These are phyloP conservation scores for Procambarus clarkii DNA, from an alignment of 1,140 invertebrate genomes.

Conservation along the genomic window DNA sequence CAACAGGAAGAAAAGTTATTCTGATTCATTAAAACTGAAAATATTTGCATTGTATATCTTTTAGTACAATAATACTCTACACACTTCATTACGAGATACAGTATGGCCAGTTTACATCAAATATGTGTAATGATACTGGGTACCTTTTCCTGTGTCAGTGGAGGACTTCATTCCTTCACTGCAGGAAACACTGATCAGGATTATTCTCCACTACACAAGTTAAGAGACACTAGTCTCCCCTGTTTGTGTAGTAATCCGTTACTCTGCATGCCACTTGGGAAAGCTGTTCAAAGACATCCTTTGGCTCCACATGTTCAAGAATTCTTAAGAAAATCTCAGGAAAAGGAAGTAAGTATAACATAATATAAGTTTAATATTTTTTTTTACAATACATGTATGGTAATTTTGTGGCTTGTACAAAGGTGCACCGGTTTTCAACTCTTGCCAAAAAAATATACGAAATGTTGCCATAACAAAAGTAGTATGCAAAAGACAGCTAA, in stretches of 20 bases:
- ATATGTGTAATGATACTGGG: not conserved
- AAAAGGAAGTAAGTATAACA: slow-evolving; percentile 22
- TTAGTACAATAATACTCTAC: too few relatives aligned
- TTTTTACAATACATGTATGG: too few relatives aligned
- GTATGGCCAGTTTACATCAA: not conserved
- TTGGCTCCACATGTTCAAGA: slow-evolving; percentile 41
- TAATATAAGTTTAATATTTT: too few relatives aligned
- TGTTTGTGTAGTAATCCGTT: slow-evolving; percentile 25
- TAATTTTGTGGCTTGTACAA: too few relatives aligned
- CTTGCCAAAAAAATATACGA: too few relatives aligned
- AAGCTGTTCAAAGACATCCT: slow-evolving; percentile 14
- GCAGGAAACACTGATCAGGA: not conserved
- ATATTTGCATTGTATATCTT: too few relatives aligned
- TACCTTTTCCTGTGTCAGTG: not conserved
- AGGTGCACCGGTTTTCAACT: too few relatives aligned
- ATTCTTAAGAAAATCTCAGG: slow-evolving; percentile 21
- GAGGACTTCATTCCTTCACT: not conserved
- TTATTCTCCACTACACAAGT: not conserved
- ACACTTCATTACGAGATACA: not conserved
- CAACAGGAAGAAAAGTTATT: too few relatives aligned
- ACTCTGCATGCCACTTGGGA: slow-evolving; percentile 19
- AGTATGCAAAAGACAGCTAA: too few relatives aligned
- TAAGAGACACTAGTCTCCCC: not conserved
- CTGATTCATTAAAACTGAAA: too few relatives aligned
- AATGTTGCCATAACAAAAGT: too few relatives aligned